A percentile compares a stretch with the other conserved stretches of the same genome.
Conservation (phyloP, 2,113 vertebrate species). For the Carollia perspicillata region DNA sequence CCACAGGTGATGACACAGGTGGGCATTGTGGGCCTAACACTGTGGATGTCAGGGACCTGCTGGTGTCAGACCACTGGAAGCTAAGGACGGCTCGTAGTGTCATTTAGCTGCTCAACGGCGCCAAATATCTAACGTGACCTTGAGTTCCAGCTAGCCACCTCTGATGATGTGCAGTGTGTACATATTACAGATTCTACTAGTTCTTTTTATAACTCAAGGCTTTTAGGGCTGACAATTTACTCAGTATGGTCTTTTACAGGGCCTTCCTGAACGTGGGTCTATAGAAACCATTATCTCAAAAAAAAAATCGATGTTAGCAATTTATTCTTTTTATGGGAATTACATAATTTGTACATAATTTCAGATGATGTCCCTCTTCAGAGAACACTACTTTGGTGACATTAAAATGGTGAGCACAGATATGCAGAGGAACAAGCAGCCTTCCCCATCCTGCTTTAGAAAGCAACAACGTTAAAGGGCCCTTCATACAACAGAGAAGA, state of each 20-base stretch:
- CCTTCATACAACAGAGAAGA: background rate
- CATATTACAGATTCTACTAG: constrained; percentile 26
- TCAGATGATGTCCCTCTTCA: constrained; percentile 26
- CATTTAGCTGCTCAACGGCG: background rate
- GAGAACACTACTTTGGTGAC: constrained; percentile 32
- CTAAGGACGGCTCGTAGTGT: background rate
- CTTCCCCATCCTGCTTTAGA: constrained; percentile 5
- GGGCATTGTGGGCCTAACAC: background rate
- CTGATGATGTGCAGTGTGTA: background rate
- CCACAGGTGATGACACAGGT: background rate
- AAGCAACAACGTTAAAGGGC: background rate
- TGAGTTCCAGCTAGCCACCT: constrained; percentile 2
- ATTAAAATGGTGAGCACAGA: constrained; percentile 25
- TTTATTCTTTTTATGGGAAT: constrained; percentile 61
- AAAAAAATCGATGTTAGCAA: constrained; percentile 58
- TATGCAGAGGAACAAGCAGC: background rate
- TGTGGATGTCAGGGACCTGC: background rate
- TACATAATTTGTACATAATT: background rate
- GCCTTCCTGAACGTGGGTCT: constrained; percentile 23
- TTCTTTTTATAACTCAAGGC: constrained; percentile 61
- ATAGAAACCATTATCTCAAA: constrained; percentile 61
- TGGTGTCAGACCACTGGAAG: background rate
- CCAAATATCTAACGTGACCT: constrained; percentile 29
- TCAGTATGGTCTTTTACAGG: background rate
- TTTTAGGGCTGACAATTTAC: constrained; percentile 44